A percentile compares a stretch with the other conserved stretches of the same genome.
These are phyloP conservation scores for Glossophaga mutica DNA, from an alignment of 2,797 vertebrate species.

Conservation along the genomic window DNA sequence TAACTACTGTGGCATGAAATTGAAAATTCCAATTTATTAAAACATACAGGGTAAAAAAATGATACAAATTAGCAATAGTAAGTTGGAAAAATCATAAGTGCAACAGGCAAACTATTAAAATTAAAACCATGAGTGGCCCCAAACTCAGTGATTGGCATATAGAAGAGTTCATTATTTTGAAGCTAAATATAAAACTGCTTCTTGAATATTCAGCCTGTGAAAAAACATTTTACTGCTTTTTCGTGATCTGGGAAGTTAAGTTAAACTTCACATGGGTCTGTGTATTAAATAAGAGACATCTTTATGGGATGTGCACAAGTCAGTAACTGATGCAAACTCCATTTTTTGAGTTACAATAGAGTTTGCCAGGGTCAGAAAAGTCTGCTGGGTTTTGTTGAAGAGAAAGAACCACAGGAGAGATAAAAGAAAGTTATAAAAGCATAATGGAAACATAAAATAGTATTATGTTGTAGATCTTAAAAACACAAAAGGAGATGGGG, in stretches of 20 bases:
- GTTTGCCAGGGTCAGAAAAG: neutral
- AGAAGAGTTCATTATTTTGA: constrained; percentile 65
- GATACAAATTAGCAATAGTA: neutral
- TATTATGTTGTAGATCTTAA: constrained; percentile 40
- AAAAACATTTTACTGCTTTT: constrained; percentile 39
- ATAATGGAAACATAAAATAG: constrained; percentile 45
- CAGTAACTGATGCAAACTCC: constrained; percentile 40
- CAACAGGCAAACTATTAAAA: neutral
- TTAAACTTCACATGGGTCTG: constrained; percentile 50
- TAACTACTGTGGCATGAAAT: neutral
- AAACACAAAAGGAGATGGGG: neutral
- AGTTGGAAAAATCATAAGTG: constrained; percentile 3
- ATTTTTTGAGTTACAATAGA: constrained; percentile 55
- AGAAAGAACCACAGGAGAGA: constrained; percentile 38
- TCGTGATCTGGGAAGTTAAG: constrained; percentile 59
- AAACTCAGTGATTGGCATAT: constrained; percentile 46
- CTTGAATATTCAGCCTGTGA: constrained; percentile 52
- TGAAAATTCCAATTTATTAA: neutral
- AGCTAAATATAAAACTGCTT: constrained; percentile 61
- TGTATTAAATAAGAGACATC: constrained; percentile 54
- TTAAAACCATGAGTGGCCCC: constrained; percentile 37
- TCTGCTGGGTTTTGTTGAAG: constrained; percentile 56
- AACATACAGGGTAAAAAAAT: neutral
- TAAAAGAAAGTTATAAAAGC: constrained; percentile 22
- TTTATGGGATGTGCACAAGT: constrained; percentile 23